Conservation (phyloP, 1,140 invertebrate species). For the Semibalanus balanoides region DNA sequence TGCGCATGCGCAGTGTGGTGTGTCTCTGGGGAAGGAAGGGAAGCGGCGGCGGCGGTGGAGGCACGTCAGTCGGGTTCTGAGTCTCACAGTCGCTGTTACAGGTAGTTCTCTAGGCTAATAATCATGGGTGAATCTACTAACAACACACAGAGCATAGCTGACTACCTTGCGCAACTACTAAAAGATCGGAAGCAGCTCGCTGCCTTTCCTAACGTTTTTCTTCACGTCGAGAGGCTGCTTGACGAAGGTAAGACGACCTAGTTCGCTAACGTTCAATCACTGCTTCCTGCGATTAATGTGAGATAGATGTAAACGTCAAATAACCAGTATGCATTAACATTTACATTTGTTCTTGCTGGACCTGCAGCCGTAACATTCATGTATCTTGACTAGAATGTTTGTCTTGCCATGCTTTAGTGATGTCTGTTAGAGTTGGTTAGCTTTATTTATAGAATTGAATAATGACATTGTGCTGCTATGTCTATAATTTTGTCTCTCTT, state of each 20-base stretch:
- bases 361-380: not conserved
- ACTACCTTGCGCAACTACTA: constrained; percentile 98
- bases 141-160: constrained; percentile 89
- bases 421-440: too few species aligned
- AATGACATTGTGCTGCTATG: too few species aligned
- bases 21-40: not conserved
- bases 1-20: not conserved
- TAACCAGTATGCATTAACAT: not conserved
- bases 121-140: constrained; percentile 10
- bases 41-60: not conserved
- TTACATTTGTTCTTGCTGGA: not conserved
- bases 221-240: constrained; percentile 94
- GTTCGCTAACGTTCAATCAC: constrained; percentile 7
- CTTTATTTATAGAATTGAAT: too few species aligned
- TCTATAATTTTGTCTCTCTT: too few species aligned
- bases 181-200: constrained; percentile 99
- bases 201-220: constrained; percentile 98
- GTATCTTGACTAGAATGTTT: too few species aligned
- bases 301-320: not conserved
- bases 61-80: not conserved
- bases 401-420: too few species aligned
- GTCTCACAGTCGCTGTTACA: not conserved
- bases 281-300: constrained; percentile 5
- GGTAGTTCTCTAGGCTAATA: not conserved
- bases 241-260: constrained; percentile 79